phyloP scores from a whole-genome alignment of 1,140 invertebrate genomes.

The Ylistrum balloti region DNA sequence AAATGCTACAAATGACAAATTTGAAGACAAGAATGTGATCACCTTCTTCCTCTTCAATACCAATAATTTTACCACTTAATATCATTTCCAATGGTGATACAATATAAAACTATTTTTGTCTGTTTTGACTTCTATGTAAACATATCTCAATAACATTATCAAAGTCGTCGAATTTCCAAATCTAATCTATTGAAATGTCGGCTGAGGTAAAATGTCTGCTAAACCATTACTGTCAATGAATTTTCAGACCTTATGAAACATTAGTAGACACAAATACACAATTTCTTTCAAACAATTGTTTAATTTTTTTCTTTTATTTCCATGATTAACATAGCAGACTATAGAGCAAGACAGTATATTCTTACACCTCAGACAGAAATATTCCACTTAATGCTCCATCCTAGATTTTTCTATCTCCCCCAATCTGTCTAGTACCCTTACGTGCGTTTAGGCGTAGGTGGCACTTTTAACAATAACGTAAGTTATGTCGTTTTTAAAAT shows the following conservation, averaged over 20 bases:
- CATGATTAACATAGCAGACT: not conserved
- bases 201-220: not conserved
- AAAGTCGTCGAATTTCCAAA: not conserved
- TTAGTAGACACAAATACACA: not conserved
- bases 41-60: not conserved
- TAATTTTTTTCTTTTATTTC: not conserved
- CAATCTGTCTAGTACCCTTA: too few relatives aligned
- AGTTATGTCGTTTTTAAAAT: too few relatives aligned
- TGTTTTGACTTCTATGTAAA: not conserved
- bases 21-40: not conserved
- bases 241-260: not conserved
- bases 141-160: slow-evolving; percentile 1
- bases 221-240: not conserved
- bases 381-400: too few relatives aligned
- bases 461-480: too few relatives aligned
- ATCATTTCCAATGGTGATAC: not conserved
- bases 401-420: too few relatives aligned
- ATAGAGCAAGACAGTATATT: slow-evolving; percentile 8
- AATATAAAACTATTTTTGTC: not conserved
- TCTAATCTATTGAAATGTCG: slow-evolving; percentile 27
- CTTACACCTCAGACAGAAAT: too few relatives aligned
- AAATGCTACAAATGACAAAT: not conserved
- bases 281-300: not conserved
- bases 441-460: too few relatives aligned
- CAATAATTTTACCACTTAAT: not conserved